Conservation (phyloP, 2,797 vertebrate species). For the Crenuchus spilurus region DNA sequence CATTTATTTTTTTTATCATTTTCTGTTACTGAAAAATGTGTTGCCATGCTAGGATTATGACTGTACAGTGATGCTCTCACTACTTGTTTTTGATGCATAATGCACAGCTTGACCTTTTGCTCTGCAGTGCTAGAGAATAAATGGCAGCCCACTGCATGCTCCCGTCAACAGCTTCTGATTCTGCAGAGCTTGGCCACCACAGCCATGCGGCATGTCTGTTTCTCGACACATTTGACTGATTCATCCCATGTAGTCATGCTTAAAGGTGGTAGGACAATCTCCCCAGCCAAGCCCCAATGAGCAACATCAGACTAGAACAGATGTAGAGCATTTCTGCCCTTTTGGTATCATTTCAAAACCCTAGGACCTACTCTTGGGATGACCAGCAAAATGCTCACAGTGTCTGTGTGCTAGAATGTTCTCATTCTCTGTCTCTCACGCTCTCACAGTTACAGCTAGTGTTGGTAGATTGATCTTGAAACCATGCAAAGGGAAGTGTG, state of each 20-base stretch:
- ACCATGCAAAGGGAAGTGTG: constrained; percentile 27
- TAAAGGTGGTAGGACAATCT: neutral
- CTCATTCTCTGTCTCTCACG: neutral
- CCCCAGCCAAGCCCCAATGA: neutral
- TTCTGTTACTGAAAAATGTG: neutral
- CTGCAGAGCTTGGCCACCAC: neutral
- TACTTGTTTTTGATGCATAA: constrained; percentile 10
- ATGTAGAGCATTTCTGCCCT: neutral
- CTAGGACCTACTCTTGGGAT: neutral
- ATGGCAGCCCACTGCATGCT: neutral
- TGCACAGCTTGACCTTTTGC: neutral
- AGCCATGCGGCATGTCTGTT: neutral
- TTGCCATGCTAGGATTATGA: neutral
- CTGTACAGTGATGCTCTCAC: neutral
- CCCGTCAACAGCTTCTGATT: constrained; percentile 8
- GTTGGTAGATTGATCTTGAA: constrained; percentile 25
- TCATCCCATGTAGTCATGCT: constrained; percentile 21
- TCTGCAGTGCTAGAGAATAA: neutral
- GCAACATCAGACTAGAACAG: neutral
- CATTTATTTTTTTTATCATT: neutral
- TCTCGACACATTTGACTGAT: constrained; percentile 1
- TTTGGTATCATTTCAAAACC: neutral
- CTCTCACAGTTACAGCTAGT: neutral
- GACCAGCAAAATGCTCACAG: neutral
- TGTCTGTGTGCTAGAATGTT: neutral